These are phyloP conservation scores for Silvanus unidentatus DNA, from an alignment of 2,888 invertebrate species.

Conservation along the genomic window DNA sequence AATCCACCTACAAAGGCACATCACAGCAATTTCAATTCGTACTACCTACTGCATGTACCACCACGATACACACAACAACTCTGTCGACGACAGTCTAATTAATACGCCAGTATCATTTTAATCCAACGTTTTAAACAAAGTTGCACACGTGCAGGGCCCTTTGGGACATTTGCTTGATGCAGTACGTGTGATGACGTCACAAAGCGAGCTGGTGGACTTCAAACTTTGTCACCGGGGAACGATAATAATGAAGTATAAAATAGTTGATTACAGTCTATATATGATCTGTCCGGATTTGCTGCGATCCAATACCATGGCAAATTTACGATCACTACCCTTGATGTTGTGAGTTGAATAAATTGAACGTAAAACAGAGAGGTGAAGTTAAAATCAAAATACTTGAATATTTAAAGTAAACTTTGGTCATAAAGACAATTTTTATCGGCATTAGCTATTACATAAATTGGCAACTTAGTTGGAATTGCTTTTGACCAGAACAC, in stretches of 20 bases:
- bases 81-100: constrained; percentile 31
- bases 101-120: constrained; percentile 29
- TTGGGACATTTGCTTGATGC: constrained; percentile 9
- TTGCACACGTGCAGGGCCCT: constrained; percentile 17
- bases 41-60: constrained; percentile 3
- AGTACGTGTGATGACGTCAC: constrained; percentile 6
- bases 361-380: constrained; percentile 8
- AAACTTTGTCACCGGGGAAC: constrained; percentile 21
- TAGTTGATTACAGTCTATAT: constrained; percentile 36
- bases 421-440: too few species aligned
- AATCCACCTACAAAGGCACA: constrained; percentile 19
- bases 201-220: constrained; percentile 5
- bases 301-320: not conserved
- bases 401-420: too few species aligned
- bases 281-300: constrained; percentile 34
- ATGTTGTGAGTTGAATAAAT: constrained; percentile 5
- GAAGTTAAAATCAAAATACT: too few species aligned
- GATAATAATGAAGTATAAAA: constrained; percentile 38
- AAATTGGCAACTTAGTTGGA: too few species aligned
- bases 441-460: too few species aligned
- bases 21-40: not conserved
- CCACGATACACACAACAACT: constrained; percentile 23
- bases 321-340: constrained; percentile 5
- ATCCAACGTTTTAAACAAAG: constrained; percentile 20
- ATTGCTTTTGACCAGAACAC: too few species aligned